Conservation (phyloP, 37 sponge, comb jelly and placozoan genomes). For the Axinella damicornis region DNA sequence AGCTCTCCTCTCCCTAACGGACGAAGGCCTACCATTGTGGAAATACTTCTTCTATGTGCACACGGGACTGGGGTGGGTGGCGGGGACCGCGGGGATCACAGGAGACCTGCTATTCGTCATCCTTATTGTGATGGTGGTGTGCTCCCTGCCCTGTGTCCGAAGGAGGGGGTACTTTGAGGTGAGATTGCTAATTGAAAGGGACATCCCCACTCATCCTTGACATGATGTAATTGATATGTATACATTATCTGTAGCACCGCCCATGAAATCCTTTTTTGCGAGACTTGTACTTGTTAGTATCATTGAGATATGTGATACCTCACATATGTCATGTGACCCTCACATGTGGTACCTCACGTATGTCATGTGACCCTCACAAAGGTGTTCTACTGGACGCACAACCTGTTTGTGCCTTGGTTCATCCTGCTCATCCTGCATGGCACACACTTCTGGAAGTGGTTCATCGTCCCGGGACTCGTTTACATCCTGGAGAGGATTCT, state of each 20-base stretch:
- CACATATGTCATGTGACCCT: neutral
- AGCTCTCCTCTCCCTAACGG: conserved; percentile 32
- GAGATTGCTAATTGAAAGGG: neutral
- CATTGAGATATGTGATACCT: too few relatives aligned
- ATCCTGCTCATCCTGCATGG: conserved; percentile 84
- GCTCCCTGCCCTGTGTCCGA: conserved; percentile 77
- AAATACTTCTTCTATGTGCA: conserved; percentile 58
- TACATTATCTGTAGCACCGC: too few relatives aligned
- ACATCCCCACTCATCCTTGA: too few relatives aligned
- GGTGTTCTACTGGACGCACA: conserved; percentile 92
- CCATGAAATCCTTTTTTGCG: too few relatives aligned
- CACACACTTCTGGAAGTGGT: conserved; percentile 86
- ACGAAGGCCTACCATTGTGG: conserved; percentile 43
- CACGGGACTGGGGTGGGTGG: conserved; percentile 75
- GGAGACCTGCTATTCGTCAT: conserved; percentile 70
- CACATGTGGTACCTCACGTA: neutral
- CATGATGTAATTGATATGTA: too few relatives aligned
- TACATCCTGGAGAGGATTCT: conserved; percentile 79
- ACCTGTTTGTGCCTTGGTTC: conserved; percentile 72
- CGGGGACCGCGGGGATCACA: conserved; percentile 70
- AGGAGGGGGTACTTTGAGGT: conserved; percentile 85
- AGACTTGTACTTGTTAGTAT: too few relatives aligned
- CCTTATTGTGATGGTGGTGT: conserved; percentile 65
- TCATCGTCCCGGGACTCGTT: conserved; percentile 67
- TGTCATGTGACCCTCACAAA: conserved; percentile 12